These are phyloP conservation scores for Elgaria multicarinata DNA, from an alignment of 2,113 vertebrate species.

Conservation along the genomic window DNA sequence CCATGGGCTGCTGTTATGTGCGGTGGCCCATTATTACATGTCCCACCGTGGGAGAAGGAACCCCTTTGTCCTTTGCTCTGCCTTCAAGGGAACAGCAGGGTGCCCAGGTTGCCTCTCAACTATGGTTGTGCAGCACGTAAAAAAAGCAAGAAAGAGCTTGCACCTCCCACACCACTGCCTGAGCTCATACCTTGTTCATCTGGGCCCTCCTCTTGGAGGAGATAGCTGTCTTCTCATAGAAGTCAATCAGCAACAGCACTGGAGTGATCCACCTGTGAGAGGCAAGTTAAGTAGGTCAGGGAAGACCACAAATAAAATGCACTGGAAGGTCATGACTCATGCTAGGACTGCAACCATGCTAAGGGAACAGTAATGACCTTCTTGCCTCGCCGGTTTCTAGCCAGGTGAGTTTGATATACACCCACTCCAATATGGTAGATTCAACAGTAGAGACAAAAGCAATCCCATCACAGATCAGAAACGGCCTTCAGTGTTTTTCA, in stretches of 20 bases:
- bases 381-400: not conserved
- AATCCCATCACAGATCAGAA: no score
- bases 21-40: no score
- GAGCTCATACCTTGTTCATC: constrained; percentile 88
- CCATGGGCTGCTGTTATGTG: no score
- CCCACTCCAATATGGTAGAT: not conserved
- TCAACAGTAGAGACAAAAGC: not conserved
- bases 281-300: not conserved
- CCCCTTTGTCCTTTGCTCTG: no score
- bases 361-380: not conserved
- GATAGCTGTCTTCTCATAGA: constrained; percentile 94
- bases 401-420: not conserved
- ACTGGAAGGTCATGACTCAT: not conserved
- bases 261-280: constrained; percentile 91
- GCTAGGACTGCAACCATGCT: not conserved
- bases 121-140: no score
- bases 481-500: not conserved
- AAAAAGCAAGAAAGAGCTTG: not conserved
- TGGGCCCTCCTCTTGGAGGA: constrained; percentile 92
- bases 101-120: no score
- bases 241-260: constrained; percentile 91
- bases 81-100: no score
- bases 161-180: no score
- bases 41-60: no score
- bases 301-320: not conserved